Conservation (phyloP, 2,113 vertebrate species). For the Paramormyrops kingsleyae region DNA sequence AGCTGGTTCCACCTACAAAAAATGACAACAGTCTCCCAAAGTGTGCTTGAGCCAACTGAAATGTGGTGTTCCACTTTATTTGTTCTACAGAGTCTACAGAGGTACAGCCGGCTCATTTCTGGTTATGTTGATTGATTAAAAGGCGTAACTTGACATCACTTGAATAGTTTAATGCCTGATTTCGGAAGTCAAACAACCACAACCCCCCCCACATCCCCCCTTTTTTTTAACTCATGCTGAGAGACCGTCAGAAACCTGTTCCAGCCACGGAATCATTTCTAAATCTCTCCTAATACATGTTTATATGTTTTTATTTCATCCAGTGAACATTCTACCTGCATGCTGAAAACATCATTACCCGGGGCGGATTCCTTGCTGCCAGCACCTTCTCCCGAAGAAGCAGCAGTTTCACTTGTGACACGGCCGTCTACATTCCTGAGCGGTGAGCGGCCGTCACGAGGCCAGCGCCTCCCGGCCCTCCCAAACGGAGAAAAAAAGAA, state of each 20-base stretch:
- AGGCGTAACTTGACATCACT: not conserved
- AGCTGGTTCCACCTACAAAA: slow-evolving; percentile 11
- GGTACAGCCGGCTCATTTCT: not conserved
- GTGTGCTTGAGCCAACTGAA: not conserved
- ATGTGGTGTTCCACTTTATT: not conserved
- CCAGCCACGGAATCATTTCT: no score
- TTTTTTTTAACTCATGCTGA: not conserved
- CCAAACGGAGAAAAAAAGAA: not conserved
- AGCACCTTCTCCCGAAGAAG: not conserved
- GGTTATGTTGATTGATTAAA: not conserved
- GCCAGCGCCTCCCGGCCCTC: not conserved
- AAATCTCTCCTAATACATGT: not conserved
- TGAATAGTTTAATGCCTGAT: not conserved
- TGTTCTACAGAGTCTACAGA: not conserved
- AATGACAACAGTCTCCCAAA: not conserved
- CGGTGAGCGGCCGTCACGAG: not conserved
- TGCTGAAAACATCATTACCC: not conserved
- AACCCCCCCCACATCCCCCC: not conserved
- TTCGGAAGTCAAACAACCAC: not conserved
- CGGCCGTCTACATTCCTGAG: slow-evolving; percentile 15
- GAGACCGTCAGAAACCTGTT: not conserved
- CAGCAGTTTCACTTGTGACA: slow-evolving; percentile 5
- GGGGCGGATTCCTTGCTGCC: slow-evolving; percentile 13
- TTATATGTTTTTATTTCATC: not conserved
- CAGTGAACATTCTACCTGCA: not conserved